A percentile compares a stretch with the other conserved stretches of the same genome.
Conservation (phyloP, 2,797 vertebrate genomes). For the Pangasius sanitwongsei region DNA sequence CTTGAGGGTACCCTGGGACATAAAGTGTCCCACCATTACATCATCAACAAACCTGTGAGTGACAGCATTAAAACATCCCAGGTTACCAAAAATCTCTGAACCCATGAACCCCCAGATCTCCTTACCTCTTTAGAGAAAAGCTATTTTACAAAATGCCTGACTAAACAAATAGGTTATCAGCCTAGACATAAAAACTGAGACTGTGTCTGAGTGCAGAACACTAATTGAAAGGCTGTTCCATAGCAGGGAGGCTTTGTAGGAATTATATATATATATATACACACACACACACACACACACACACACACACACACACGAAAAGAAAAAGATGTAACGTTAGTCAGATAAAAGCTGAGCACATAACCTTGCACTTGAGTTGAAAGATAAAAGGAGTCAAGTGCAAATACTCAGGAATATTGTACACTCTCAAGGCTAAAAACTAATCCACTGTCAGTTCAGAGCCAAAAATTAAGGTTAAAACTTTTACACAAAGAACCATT, state of each 20-base stretch:
- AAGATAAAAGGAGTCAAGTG: constrained; percentile 7
- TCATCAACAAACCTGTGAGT: background rate
- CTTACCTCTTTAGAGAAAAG: background rate
- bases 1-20: background rate
- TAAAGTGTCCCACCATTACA: background rate
- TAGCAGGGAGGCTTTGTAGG: background rate
- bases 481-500: background rate
- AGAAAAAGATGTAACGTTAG: background rate
- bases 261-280: background rate
- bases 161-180: background rate
- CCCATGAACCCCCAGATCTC: background rate
- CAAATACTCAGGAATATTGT: background rate
- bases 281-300: background rate
- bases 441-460: background rate
- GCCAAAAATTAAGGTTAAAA: background rate
- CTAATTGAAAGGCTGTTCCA: background rate
- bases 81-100: background rate
- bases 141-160: background rate
- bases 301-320: background rate
- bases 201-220: background rate
- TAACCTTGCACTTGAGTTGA: background rate
- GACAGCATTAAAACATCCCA: background rate
- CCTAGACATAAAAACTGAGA: background rate
- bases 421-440: background rate
- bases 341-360: constrained; percentile 1